Evolutionary conservation across 2,888 invertebrate genomes (phyloP), one percentile per base, ranked within the genome.

Genomic region (Thymelicus sylvestris): DNA sequence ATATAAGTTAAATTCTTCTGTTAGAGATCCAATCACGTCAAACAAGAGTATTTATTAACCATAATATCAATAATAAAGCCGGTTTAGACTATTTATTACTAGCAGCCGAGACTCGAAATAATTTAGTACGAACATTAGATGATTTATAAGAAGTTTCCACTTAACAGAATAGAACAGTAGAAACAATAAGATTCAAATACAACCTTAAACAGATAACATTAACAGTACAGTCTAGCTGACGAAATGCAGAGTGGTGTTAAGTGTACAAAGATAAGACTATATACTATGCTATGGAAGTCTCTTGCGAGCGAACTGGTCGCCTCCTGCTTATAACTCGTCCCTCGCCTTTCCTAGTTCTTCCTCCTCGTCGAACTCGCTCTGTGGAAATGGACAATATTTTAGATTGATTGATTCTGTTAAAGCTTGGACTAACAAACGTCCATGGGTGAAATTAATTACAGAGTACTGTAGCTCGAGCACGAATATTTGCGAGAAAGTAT

Each of bases 301-400:
- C 86, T 89, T 84, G 75, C 79, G 84, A 85, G 85, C 80, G 83
- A 76, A 76, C 77, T 73, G 76, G 80, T 77, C 80, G 80, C 79
- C 61, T 71, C 73, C 77, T 77, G 84, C 88, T 96, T 97, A 97
- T 95, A 97, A 95, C 92, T 97, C 97, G 87, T 97, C 97, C 85
- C 96, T 96, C 83, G 95, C 94, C 79, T 96, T 96, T 79, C 94
- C 90, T 80, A 96, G 96, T 65, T 97, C 96, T 74, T 97, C 97
- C 79, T 97, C 96, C 79, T 97, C 96, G 59, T 96, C 96, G 76
- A 95, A 95, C 80, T 96, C 93, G 77, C 84, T 91, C 93, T 93
- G 92, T 5, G 73, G 86, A 77, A 63, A 52, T n/a, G 10, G 44
- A 61, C 48, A 15, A 55, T 44, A 57, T 44, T 15, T 19, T 19